Base-by-base conservation (phyloP, 1,140 invertebrate genomes). In the Psix sp. region DNA sequence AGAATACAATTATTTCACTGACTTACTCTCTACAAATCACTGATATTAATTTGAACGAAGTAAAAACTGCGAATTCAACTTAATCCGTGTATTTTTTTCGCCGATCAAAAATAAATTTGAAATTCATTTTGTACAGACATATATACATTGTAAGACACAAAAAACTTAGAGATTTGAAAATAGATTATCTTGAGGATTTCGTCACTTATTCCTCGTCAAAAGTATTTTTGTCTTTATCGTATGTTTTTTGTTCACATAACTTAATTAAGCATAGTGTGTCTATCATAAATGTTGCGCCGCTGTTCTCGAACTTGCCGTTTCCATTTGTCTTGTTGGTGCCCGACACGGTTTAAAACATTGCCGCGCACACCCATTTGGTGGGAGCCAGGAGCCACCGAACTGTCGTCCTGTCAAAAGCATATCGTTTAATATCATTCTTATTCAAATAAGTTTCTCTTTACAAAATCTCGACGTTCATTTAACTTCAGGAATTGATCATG, bases 251-350 rank as follows among this genome's bases (percentile, higher is more conserved):
- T 40, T n/a, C n/a, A n/a, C n/a, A 62, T 18, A 48, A 3, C 57
- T 89, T 90, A 99, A 89, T 99, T 99, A 15, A 99, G 90, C 95
- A 99, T 98, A 5, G 96, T 98, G 87, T 99, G 97, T 57, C 95
- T 90, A 84, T 98, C 96, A 82, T 99, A 99, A 82, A 99, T 99
- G 86, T 98, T 98, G 76, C 93, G 91, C 48, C 98, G 89, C 84
- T 99, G 98, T 82, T 99, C 97, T 67, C 96, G 92, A 0, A 99
- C 97, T 88, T 98, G 96, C 18, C 92, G 89, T 84, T 98, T 98
- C 98, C 98, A 99, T 83, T 96, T 97, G 82, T 97, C 95, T 87
- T 98, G 97, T 81, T 98, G 95, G 80, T 96, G 95, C 1, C 96
- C 95, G 17, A 99, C 96, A 42, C 96, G 90, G 85, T 98, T 98